Base-by-base conservation (phyloP, 2,113 vertebrate genomes). In the Xiphophorus couchianus region DNA sequence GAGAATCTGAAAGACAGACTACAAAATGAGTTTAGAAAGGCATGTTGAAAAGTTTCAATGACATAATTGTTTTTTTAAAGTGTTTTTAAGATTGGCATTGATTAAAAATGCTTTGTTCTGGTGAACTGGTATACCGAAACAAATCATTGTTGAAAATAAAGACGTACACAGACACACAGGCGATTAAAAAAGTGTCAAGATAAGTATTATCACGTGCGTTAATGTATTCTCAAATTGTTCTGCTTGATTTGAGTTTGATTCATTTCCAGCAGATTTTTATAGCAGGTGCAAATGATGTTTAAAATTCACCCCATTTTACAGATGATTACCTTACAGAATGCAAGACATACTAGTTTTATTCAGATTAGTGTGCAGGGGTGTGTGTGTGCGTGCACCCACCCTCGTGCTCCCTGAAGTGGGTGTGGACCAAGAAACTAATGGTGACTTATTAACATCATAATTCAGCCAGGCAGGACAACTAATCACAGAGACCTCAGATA, bases 401-500 rank as follows among this genome's bases (percentile, higher is more conserved):
- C 71, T 78, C 73, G 67, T 77, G 62, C 62, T 64, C 74, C 8
- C 73, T 85, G 86, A 82, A 84, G 88, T 88, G 76, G 64, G 79
- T 80, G 88, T 77, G 86, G 76, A 90, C 81, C 81, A 10, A 39
- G 51, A 70, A 90, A 86, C 87, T 90, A 92, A 90, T 91, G 82
- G 90, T 91, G 92, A 93, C 91, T 93, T 93, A 92, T 93, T 92
- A 91, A 91, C 90, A 83, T 91, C 92, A 93, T 93, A 91, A 93
- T 92, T 92, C 91, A 91, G 88, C 87, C 60, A 19, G 88, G 88
- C 91, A 89, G 90, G 87, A 91, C 91, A 93, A 92, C 92, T 91
- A 92, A 93, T 92, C 92, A 92, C 88, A 80, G 74, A 89, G 84
- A 84, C 89, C 85, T 93, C 82, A 83, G 89, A 92, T 88, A 89